Base-by-base conservation (phyloP, 2,113 vertebrate genomes). In the Sarotherodon lohbergeri region DNA sequence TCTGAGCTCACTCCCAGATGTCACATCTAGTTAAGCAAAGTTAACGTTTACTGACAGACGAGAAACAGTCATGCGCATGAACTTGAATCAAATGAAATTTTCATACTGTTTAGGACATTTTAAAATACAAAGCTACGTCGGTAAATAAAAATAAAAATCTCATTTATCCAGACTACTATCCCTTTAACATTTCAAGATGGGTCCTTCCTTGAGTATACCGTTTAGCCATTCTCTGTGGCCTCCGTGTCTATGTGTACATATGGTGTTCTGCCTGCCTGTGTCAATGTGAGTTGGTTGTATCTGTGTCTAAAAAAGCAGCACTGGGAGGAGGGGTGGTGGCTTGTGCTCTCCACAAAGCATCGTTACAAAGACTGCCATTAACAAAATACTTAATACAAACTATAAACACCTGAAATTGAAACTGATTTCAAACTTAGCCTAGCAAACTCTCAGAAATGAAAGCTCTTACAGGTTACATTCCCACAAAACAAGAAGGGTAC, bases 251-350 rank as follows among this genome's bases (percentile, higher is more conserved):
- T 96, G 95, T 96, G 95, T 96, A 94, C 95, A 96, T 97, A 98
- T 91, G 96, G 95, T 96, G 93, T 97, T 95, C 95, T 97, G 97
- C 97, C 97, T 98, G 97, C 97, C 97, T 97, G 97, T 98, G 97
- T 97, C 96, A 96, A 96, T 98, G 97, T 98, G 97, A 97, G 96
- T 97, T 97, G 96, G 97, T 97, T 97, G 97, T 96, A 96, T 95
- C 97, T 94, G 95, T 96, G 95, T 96, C 96, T 95, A 90, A 95
- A 93, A 91, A 97, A 94, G 89, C 95, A 96, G 97, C 96, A 95
- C 95, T 95, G 94, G 91, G 87, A 94, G 92, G 76, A 88, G 92
- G 86, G 93, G 90, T 82, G 61, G 52, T 46, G 83, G 63, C 41
- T 27, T 71, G 87, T 81, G 91, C 84, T 39, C 46, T 83, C 85